Evolutionary conservation across 2,797 vertebrate species (phyloP).

Genomic region (Chaetophractus vellerosus): DNA sequence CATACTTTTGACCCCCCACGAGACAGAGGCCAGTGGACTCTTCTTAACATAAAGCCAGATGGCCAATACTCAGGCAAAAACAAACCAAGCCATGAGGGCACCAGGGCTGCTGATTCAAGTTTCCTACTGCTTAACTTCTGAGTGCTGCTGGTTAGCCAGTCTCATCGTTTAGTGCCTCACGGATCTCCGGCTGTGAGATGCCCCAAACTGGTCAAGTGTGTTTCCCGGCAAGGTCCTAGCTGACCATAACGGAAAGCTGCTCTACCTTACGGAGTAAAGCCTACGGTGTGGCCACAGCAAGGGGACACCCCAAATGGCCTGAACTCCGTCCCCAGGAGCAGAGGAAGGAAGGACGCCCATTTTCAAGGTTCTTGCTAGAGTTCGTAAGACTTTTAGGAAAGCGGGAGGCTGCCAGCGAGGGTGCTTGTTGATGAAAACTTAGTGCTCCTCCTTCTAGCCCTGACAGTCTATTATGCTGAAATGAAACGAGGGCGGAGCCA

Average conservation of each 20-base stretch:
- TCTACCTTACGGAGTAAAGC: background rate
- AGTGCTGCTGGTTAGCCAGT: background rate
- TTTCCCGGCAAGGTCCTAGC: no score
- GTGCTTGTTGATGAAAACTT: no score
- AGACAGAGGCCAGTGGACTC: background rate
- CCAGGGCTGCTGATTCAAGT: no score
- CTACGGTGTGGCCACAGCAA: fast-evolving
- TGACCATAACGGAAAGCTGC: background rate
- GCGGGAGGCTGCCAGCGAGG: no score
- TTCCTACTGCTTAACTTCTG: background rate
- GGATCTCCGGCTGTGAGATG: background rate
- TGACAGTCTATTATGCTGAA: no score
- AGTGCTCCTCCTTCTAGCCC: no score
- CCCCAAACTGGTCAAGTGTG: fast-evolving
- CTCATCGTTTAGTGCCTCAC: background rate
- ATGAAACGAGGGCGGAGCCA: no score
- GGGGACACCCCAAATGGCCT: background rate
- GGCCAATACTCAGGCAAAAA: fast-evolving
- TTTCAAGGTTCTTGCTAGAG: background rate
- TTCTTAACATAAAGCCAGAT: background rate
- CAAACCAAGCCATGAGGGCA: no score
- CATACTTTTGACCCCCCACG: fast-evolving
- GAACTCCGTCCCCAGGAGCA: fast-evolving
- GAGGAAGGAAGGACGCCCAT: background rate
- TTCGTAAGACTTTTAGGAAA: background rate